Percentiles rank a stretch among this genome's conserved stretches.
phyloP scores from a whole-genome alignment of 2,113 vertebrate species.

The Alaudala cheleensis region DNA sequence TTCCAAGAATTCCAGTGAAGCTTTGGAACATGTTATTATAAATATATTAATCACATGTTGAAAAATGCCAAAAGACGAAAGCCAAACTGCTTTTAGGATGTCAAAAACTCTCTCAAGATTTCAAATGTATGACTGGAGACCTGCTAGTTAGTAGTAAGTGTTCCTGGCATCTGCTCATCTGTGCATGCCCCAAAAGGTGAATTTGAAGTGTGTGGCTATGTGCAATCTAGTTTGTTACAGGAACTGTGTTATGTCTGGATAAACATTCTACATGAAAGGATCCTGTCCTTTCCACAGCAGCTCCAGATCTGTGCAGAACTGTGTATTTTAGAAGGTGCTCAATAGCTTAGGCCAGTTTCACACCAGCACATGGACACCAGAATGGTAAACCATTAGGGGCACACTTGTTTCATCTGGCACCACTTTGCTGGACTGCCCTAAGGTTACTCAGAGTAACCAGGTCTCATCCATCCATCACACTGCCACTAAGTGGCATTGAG shows the following conservation, averaged over 20 bases:
- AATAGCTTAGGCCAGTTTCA: neutral
- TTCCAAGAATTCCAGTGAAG: neutral
- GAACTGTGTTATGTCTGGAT: neutral
- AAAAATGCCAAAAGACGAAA: neutral
- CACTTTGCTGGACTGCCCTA: neutral
- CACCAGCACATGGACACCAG: neutral
- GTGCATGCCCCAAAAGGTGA: neutral
- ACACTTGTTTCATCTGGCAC: neutral
- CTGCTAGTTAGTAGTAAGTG: neutral
- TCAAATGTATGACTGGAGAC: neutral
- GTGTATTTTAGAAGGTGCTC: neutral
- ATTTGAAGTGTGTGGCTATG: neutral
- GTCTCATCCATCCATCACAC: neutral
- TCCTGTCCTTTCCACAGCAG: neutral
- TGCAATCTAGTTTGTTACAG: neutral
- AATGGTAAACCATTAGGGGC: neutral
- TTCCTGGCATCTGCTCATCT: neutral
- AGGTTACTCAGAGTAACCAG: neutral
- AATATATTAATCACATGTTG: neutral
- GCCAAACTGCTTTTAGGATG: neutral
- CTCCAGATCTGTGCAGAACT: neutral
- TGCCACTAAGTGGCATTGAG: neutral
- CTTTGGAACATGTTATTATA: neutral
- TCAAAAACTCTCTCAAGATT: neutral
- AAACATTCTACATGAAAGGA: neutral